Base-by-base conservation (phyloP, 2,797 vertebrate species). In the Psittacula echo region DNA sequence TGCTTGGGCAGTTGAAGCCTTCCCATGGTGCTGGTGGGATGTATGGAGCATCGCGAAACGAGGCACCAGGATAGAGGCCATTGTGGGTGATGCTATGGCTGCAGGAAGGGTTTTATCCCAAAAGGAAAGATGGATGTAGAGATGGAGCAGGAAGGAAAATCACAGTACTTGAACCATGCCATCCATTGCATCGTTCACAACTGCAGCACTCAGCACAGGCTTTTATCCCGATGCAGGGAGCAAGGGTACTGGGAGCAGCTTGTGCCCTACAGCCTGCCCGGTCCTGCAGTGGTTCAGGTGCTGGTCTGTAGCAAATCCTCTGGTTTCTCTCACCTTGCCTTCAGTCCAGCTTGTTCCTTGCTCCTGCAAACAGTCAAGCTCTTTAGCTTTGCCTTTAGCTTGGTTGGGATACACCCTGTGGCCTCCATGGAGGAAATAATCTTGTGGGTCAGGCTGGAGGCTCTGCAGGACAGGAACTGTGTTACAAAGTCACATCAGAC, bases 401-500 rank as follows among this genome's bases (percentile, higher is more conserved):
- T 34, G 61, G 45, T 51, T 78, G 80, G 23, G n/a, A 24, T 44
- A 22, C 22, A 53, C 21, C 21, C 23, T 29, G 32, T 44, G 39
- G 20, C 41, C 17, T 62, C 61, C 13, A 8, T 9, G 78, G 42
- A 32, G 42, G 39, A 45, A 16, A 21, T 44, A 22, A 20, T 4
- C 12, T 60, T 1, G 0, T 11, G 66, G 51, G 51, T 42, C 37
- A 10, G 84, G 56, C 54, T 9, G 37, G 7, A 30, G 65, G 44
- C 64, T 30, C 61, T 51, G 29, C 13, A 37, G 50, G 41, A 14
- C 0, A 0, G 5, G 56, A 22, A 27, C 7, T 23, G 3, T 1
- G 5, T 26, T 27, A 19, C 66, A 22, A 37, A n/a, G n/a, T 58
- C 34, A 3, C 17, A 4, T 13, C 13, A 1, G 42, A 5, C 4